Evolutionary conservation across 2,888 invertebrate genomes (phyloP), one percentile per base, ranked within the genome.

Genomic region (Meta bourneti): DNA sequence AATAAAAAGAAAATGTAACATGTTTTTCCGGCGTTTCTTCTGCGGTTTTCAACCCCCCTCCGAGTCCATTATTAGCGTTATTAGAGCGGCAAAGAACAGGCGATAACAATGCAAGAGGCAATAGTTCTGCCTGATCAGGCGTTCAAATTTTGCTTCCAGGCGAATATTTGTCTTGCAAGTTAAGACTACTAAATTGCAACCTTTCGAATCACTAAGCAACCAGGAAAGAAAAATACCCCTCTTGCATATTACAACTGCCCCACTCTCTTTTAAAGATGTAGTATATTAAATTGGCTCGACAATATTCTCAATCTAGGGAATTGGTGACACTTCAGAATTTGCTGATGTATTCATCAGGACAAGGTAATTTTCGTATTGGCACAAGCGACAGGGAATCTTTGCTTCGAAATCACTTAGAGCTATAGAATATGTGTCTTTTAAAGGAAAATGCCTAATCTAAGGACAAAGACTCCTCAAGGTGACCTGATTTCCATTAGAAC

Each of bases 71-170:
- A 84, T 16, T 49, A 54, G 54, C 48, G 34, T 84, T 84, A 84
- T 74, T 84, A 84, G 84, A 84, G 84, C 84, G 84, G 52, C 74
- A 75, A 84, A 74, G 54, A 61, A 20, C 74, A 75, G 48, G 52
- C 52, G 80, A 54, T 61, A 71, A 77, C 70, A 70, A 78, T 54
- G 84, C 52, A 52, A 51, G 6, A 20, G 54, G 16, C n/a, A 54
- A 51, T 34, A 13, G 71, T 49, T 70, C 72, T 52, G 51, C 34
- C 48, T 86, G 61, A 75, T 75, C 48, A 48, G 61, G 20, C 78
- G 52, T 78, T 78, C 78, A 78, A n/a, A 52, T 75, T n/a, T 16
- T 34, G 8, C 84, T 51, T 34, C 74, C n/a, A 71, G 74, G 84
- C 51, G 6, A 34, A n/a, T 34, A 48, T 71, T 61, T 9, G 5